Conservation (phyloP, 2,888 invertebrate species). For the Pyralis farinalis region DNA sequence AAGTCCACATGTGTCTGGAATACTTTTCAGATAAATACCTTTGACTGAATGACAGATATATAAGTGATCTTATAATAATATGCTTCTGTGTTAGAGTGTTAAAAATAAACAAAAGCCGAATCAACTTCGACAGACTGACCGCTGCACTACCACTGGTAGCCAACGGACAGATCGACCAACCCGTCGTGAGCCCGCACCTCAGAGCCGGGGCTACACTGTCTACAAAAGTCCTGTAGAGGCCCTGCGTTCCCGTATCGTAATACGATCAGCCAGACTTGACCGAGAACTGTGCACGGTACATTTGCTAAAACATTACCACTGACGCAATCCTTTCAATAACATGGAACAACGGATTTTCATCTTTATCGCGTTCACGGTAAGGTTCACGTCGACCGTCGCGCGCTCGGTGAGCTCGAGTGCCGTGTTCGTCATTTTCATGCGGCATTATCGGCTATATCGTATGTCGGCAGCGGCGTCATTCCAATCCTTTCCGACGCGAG, state of each 20-base stretch:
- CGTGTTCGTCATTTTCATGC: constrained; percentile 36
- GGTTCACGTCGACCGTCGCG: neutral
- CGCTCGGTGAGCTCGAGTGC: constrained; percentile 20
- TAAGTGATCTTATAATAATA: too few relatives aligned
- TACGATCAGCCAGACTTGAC: constrained; percentile 38
- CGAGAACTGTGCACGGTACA: constrained; percentile 38
- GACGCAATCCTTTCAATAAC: constrained; percentile 13
- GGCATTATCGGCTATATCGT: constrained; percentile 34
- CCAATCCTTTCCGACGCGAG: constrained; percentile 30
- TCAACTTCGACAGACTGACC: too few relatives aligned
- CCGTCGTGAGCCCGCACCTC: too few relatives aligned
- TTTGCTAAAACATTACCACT: constrained; percentile 31
- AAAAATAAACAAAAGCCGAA: too few relatives aligned
- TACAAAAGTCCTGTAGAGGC: too few relatives aligned
- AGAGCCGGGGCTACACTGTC: too few relatives aligned
- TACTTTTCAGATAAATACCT: too few relatives aligned
- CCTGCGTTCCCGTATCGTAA: constrained; percentile 30
- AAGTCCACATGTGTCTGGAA: too few relatives aligned
- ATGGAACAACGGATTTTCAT: neutral
- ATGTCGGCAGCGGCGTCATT: constrained; percentile 29
- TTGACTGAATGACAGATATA: too few relatives aligned
- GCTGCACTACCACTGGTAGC: too few relatives aligned
- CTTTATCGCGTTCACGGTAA: constrained; percentile 3
- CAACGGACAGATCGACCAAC: too few relatives aligned
- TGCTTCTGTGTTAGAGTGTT: too few relatives aligned